phyloP scores from a whole-genome alignment of 2,888 invertebrate genomes.

The Metellina segmentata region DNA sequence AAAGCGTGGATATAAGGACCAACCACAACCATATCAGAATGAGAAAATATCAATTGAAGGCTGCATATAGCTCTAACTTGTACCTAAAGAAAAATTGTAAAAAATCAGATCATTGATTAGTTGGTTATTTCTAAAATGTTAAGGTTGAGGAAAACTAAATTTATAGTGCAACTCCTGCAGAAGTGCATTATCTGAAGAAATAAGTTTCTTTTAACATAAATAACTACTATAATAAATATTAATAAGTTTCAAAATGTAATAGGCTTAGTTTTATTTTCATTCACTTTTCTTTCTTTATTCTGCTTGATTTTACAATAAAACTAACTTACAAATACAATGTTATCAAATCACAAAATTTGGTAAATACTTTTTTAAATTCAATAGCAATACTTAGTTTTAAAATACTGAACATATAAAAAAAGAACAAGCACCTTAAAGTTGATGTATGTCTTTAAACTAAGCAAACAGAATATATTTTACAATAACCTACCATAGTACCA shows the following conservation, averaged over 20 bases:
- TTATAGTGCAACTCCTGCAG: too few species aligned
- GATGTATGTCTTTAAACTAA: background rate
- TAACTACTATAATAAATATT: background rate
- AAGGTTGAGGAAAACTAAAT: background rate
- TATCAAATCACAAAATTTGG: too few species aligned
- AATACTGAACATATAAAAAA: background rate
- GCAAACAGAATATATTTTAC: background rate
- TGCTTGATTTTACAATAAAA: background rate
- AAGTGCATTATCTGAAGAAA: background rate
- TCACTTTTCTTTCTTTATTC: too few species aligned
- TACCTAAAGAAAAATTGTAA: conserved; percentile 83
- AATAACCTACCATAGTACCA: conserved; percentile 78
- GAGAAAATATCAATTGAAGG: conserved; percentile 88
- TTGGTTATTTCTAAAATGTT: background rate
- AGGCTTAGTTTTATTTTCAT: too few species aligned
- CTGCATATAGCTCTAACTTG: conserved; percentile 90
- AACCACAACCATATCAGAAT: conserved; percentile 86
- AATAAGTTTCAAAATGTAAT: background rate
- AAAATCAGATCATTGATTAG: conserved; percentile 80
- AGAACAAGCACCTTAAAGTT: background rate
- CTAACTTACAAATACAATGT: background rate
- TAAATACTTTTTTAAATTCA: background rate
- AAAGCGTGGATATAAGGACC: conserved; percentile 91
- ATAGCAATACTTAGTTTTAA: background rate
- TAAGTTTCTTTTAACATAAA: background rate